Base-by-base conservation (phyloP, 1,140 invertebrate genomes). In the Micrasema minimum region DNA sequence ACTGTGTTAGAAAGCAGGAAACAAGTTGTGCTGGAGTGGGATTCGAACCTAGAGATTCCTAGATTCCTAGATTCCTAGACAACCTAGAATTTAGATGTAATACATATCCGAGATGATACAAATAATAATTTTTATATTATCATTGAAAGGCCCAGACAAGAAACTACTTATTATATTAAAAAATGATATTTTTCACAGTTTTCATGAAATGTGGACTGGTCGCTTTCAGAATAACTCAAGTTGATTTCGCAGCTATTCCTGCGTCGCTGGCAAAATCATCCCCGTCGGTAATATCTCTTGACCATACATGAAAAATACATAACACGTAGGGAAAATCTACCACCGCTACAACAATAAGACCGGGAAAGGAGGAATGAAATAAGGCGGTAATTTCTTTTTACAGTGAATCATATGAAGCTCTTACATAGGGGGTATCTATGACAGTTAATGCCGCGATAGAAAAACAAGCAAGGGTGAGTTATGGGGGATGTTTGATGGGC, bases 341-440 rank as follows among this genome's bases (percentile, higher is more conserved):
- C 53, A 23, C 35, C 53, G 53, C 53, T 12, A 35, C 31, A 35
- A 14, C n/a, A 35, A 57, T 57, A 51, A 20, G 18, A 57, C 26
- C 26, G 12, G 38, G 53, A 38, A 31, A 38, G 45, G 37, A n/a
- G 38, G 41, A 22, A 18, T 18, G 37, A 62, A 22, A 4, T 62
- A 45, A 62, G 57, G 57, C 37, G 45, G 57, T 62, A 62, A 62
- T 62, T 62, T 62, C 57, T 62, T 62, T 62, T 62, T 62, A 62
- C 37, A 62, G 57, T 38, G 41, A 62, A 62, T 62, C 57, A 62
- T 62, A 62, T 41, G 57, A 41, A 18, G 57, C 38, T 62, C 57
- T 62, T 43, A 43, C 41, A n/a, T n/a, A n/a, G 41, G 57, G 38
- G 2, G 57, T 16, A 62, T 62, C 57, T 26, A 62, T 62, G 38